Evolutionary conservation across 2,113 vertebrate species (phyloP).

Genomic region (Rostratula benghalensis): DNA sequence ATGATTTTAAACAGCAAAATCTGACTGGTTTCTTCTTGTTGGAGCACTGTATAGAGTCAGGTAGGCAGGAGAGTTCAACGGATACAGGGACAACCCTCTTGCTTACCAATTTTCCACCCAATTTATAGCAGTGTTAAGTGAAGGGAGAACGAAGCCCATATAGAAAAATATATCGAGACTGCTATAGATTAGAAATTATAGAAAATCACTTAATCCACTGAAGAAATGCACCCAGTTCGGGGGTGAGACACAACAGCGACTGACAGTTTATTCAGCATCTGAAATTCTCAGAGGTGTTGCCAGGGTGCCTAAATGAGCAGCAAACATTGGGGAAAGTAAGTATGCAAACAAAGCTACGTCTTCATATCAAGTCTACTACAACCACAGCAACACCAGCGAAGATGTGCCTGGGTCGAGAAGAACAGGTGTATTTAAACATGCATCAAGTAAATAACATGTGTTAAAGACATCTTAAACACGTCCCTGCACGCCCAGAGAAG

Average conservation of each 20-base stretch:
- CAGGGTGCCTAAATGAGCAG: background rate
- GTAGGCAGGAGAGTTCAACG: background rate
- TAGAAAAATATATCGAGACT: background rate
- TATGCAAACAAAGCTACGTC: background rate
- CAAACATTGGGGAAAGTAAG: background rate
- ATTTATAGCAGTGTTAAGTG: background rate
- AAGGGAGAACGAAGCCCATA: background rate
- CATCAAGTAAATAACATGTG: background rate
- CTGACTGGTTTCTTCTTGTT: background rate
- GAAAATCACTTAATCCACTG: background rate
- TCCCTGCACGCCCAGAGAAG: background rate
- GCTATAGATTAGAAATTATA: background rate
- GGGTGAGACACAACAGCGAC: background rate
- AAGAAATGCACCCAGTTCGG: background rate
- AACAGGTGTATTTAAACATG: background rate
- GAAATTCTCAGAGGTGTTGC: background rate
- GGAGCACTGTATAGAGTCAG: background rate
- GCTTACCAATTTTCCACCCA: accelerated
- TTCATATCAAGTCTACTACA: background rate
- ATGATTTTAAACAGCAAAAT: background rate
- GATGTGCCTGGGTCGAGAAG: background rate
- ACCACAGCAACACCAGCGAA: background rate
- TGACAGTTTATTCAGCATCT: background rate
- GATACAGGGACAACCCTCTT: background rate
- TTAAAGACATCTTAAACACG: background rate